phyloP scores from a whole-genome alignment of 37 sponge, comb jelly and placozoan species.

The Theonella swinhoei region DNA sequence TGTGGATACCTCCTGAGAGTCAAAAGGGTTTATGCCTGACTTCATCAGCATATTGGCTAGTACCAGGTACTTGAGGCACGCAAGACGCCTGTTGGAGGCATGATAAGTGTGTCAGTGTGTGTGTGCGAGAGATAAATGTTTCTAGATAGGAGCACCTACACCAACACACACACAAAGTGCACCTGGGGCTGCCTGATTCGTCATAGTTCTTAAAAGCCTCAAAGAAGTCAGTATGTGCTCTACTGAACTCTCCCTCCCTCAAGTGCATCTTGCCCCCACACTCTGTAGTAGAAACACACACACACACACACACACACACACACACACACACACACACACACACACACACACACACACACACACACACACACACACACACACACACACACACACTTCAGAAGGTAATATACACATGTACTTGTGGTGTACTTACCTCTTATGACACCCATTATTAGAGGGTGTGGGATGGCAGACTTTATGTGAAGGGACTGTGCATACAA shows the following conservation, averaged over 20 bases:
- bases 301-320: constrained; percentile 5
- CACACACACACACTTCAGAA: neutral
- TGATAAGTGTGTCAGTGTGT: constrained; percentile 1
- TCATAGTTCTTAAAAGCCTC: constrained; percentile 99
- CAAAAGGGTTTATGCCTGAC: constrained; percentile 96
- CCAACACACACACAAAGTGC: constrained; percentile 26
- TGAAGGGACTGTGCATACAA: constrained; percentile 94
- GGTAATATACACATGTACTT: no score
- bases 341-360: neutral
- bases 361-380: neutral
- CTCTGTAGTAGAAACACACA: no score
- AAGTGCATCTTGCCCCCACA: constrained; percentile 99
- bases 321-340: neutral
- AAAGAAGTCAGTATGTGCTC: constrained; percentile 98
- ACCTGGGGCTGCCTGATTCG: constrained; percentile 95
- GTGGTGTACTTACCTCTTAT: constrained; percentile 76
- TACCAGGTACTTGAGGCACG: constrained; percentile 95
- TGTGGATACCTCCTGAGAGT: constrained; percentile 88
- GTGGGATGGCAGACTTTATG: constrained; percentile 98
- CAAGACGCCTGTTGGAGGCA: constrained; percentile 65
- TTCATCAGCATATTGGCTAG: constrained; percentile 99
- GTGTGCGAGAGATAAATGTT: neutral
- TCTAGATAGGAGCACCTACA: constrained; percentile 20
- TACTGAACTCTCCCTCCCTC: constrained; percentile 89
- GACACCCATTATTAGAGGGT: constrained; percentile 99